Evolutionary conservation across 2,113 vertebrate species (phyloP).

Genomic region (Oreotrochilus melanogaster): DNA sequence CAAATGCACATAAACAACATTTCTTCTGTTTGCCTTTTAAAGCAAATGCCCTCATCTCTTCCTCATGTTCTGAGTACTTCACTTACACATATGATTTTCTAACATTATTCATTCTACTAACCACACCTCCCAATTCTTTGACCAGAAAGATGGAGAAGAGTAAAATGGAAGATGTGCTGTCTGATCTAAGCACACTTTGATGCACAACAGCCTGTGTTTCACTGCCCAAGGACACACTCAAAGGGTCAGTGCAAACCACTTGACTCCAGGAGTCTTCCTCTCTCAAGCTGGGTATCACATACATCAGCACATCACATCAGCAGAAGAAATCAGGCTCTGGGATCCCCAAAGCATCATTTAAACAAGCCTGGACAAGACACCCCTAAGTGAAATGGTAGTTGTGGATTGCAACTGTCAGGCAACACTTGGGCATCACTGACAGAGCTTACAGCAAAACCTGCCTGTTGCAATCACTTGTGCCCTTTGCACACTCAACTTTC

Average conservation of each 20-base stretch:
- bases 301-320: conserved; percentile 35
- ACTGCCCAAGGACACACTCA: background rate
- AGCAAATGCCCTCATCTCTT: background rate
- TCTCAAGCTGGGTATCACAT: conserved; percentile 19
- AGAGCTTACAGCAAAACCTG: background rate
- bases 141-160: background rate
- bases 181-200: background rate
- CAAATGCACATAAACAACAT: background rate
- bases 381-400: conserved; percentile 23
- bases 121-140: background rate
- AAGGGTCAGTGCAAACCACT: background rate
- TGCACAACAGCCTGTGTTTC: background rate
- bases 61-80: background rate
- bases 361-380: conserved; percentile 38
- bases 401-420: background rate
- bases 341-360: conserved; percentile 11
- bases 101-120: background rate
- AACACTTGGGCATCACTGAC: conserved; percentile 15
- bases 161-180: background rate
- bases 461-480: background rate
- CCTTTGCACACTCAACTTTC: background rate
- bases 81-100: background rate
- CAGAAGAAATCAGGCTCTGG: conserved; percentile 46
- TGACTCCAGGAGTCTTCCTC: background rate
- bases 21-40: background rate